A percentile compares a stretch with the other conserved stretches of the same genome.
phyloP scores from a whole-genome alignment of 2,113 vertebrate species.

The Monarcha castaneiventris region DNA sequence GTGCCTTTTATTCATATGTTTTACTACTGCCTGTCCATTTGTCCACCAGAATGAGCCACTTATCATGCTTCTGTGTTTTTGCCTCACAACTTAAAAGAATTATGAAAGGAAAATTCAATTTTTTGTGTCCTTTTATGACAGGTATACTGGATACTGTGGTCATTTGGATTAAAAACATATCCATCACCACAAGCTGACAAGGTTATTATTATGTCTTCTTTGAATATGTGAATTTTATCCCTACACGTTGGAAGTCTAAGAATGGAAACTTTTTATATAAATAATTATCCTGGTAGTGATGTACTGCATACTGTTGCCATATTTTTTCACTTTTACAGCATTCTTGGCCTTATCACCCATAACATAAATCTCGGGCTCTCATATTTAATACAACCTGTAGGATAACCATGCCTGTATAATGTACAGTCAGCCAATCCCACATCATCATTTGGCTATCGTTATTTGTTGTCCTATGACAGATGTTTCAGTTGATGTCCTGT shows the following conservation, averaged over 20 bases:
- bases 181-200: slow-evolving; percentile 66
- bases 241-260: slow-evolving; percentile 63
- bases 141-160: slow-evolving; percentile 73
- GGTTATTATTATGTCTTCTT: slow-evolving; percentile 78
- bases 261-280: slow-evolving; percentile 79
- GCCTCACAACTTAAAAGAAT: slow-evolving; percentile 73
- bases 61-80: slow-evolving; percentile 68
- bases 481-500: slow-evolving; percentile 39
- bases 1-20: slow-evolving; percentile 62
- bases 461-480: slow-evolving; percentile 47
- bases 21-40: slow-evolving; percentile 68
- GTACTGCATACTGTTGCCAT: slow-evolving; percentile 70
- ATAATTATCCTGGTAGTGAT: slow-evolving; percentile 78
- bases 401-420: slow-evolving; percentile 46
- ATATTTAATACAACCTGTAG: slow-evolving; percentile 73
- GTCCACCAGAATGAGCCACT: slow-evolving; percentile 75
- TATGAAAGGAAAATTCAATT: slow-evolving; percentile 77
- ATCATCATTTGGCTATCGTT: slow-evolving; percentile 47
- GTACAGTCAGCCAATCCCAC: slow-evolving; percentile 55
- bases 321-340: slow-evolving; percentile 77
- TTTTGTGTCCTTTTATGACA: slow-evolving; percentile 70
- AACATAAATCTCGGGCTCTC: slow-evolving; percentile 72
- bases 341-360: slow-evolving; percentile 74
- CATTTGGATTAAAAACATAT: slow-evolving; percentile 82
- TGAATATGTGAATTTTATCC: slow-evolving; percentile 80